phyloP scores from a whole-genome alignment of 2,113 vertebrate species.

The Sceloporus undulatus region DNA sequence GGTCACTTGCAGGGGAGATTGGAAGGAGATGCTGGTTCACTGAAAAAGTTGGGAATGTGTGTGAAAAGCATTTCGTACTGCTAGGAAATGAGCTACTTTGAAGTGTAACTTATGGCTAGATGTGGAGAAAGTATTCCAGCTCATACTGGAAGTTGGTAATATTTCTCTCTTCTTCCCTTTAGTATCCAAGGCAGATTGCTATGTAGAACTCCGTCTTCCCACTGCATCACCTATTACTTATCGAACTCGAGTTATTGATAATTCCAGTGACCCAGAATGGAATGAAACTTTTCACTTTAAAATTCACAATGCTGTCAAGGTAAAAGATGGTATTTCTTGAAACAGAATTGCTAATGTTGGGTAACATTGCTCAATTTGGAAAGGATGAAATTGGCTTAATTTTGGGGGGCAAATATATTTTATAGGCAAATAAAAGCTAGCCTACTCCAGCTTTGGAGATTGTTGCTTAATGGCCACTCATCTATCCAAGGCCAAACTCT shows the following conservation, averaged over 20 bases:
- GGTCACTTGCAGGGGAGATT: no score
- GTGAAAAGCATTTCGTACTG: neutral
- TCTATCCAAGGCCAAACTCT: neutral
- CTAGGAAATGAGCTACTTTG: neutral
- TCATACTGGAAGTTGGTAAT: neutral
- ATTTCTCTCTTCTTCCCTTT: constrained; percentile 13
- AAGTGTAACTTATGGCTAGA: neutral
- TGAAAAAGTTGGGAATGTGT: no score
- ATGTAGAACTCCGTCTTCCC: constrained; percentile 77
- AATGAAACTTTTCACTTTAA: constrained; percentile 81
- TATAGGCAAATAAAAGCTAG: neutral
- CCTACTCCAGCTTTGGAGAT: neutral
- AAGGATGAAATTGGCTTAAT: neutral
- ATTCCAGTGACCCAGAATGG: constrained; percentile 82
- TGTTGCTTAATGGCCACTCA: neutral
- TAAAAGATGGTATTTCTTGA: constrained; percentile 34
- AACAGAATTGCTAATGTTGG: neutral
- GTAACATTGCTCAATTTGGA: neutral
- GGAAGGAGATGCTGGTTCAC: no score
- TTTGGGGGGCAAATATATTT: neutral
- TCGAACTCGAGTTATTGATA: constrained; percentile 76
- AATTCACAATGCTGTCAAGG: constrained; percentile 80
- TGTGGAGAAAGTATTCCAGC: neutral
- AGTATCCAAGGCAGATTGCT: constrained; percentile 84
- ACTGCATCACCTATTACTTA: constrained; percentile 69